phyloP scores from a whole-genome alignment of 1,140 invertebrate species.

The Ceratina japonica region DNA sequence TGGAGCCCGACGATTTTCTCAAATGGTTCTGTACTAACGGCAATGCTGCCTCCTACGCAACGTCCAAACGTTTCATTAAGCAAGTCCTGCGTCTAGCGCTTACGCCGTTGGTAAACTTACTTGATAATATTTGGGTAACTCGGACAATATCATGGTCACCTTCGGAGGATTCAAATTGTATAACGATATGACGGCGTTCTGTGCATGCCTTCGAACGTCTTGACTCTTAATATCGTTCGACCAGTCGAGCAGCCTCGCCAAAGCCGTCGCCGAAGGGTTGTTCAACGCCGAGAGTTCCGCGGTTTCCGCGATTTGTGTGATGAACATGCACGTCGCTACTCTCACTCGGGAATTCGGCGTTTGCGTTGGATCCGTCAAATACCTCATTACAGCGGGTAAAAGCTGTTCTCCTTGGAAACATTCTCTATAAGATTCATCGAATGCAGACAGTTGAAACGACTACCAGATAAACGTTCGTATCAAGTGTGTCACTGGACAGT shows the following conservation, averaged over 20 bases:
- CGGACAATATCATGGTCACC: slow-evolving; percentile 90
- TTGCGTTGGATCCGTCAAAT: slow-evolving; percentile 93
- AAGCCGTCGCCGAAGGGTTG: slow-evolving; percentile 82
- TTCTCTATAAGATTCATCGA: slow-evolving; percentile 78
- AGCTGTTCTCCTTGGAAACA: slow-evolving; percentile 84
- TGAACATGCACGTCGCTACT: slow-evolving; percentile 86
- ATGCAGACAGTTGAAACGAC: background rate
- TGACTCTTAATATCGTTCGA: slow-evolving; percentile 86
- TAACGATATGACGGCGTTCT: slow-evolving; percentile 89
- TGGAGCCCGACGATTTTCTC: slow-evolving; percentile 82
- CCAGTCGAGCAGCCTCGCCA: slow-evolving; percentile 84
- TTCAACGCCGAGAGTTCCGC: slow-evolving; percentile 77
- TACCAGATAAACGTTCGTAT: background rate
- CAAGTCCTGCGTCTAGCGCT: too few relatives aligned
- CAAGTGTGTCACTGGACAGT: too few relatives aligned
- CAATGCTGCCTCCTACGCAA: slow-evolving; percentile 86
- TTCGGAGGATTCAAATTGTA: slow-evolving; percentile 95
- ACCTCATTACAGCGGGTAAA: slow-evolving; percentile 84
- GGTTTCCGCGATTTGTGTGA: slow-evolving; percentile 84
- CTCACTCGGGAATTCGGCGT: slow-evolving; percentile 93
- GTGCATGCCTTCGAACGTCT: slow-evolving; percentile 89
- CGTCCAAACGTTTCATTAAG: background rate
- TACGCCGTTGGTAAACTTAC: slow-evolving; percentile 55
- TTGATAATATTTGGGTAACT: slow-evolving; percentile 90
- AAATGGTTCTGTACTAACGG: slow-evolving; percentile 92